Base-by-base conservation (phyloP, 2,797 vertebrate species). In the Manis crassicaudata region DNA sequence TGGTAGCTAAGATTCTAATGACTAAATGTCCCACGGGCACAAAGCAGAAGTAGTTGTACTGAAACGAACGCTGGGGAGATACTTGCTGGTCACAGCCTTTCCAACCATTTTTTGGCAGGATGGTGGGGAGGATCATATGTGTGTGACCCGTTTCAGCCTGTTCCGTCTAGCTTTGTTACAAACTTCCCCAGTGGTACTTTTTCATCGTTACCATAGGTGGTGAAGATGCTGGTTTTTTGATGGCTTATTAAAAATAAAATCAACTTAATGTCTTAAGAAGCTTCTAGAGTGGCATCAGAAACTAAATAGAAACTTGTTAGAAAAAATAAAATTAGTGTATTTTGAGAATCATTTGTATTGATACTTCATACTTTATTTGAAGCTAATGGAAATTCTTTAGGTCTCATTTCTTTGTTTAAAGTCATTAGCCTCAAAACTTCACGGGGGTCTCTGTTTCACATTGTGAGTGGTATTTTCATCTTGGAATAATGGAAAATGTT, bases 101-200 rank as follows among this genome's bases (percentile, higher is more conserved):
- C 65, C 2, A 6, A 29, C 56, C 62, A 10, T 16, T 58, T n/a
- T 46, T 60, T 56, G 62, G 29, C 79, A 23, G 21, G 6, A 56
- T 21, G 9, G 10, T 20, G 23, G 23, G 13, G 12, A 20, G 7
- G 54, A 14, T 70, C 3, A 0, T 40, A 4, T 40, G 37, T 73
- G 0, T 54, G 11, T 14, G 14, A 7, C 52, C 29, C 63, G 0
- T 62, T 67, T 56, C 2, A 27, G 32, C 50, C 62, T 8, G 1
- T 46, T 35, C 13, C 1, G 4, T 35, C 54, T 7, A 2, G 29
- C 52, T 20, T 73, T 29, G 20, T 29, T 40, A 10, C 10, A 18
- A 0, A 11, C 12, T 54, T 20, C 32, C 23, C 10, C 20, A 1
- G 0, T 1, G 29, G 20, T 21, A 14, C 27, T 32, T 27, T 23